A percentile compares a stretch with the other conserved stretches of the same genome.
These are phyloP conservation scores for Thamnophis sirtalis DNA, from an alignment of 2,113 vertebrate genomes.

Conservation along the genomic window DNA sequence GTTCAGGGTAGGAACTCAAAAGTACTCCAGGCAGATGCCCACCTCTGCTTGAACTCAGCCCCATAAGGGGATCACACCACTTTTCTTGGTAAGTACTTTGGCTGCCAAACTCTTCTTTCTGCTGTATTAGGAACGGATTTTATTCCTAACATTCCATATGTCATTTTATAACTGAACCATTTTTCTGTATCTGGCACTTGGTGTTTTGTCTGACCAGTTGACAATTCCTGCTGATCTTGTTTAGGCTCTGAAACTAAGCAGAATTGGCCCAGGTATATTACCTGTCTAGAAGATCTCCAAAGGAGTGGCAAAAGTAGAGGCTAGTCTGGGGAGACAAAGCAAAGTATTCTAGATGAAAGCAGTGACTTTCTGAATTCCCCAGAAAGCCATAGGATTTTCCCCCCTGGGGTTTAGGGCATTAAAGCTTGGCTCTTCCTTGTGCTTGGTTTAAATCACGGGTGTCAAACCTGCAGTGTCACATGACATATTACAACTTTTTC, in stretches of 20 bases:
- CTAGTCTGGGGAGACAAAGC: neutral
- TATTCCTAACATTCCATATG: neutral
- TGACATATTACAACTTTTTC: too few relatives aligned
- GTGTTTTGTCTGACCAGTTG: neutral
- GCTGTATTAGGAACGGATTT: neutral
- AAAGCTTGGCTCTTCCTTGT: neutral
- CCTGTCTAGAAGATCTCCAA: neutral
- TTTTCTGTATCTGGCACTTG: neutral
- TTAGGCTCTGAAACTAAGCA: neutral
- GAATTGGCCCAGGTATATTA: neutral
- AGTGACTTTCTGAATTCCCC: neutral
- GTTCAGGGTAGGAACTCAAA: neutral
- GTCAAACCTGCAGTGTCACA: too few relatives aligned
- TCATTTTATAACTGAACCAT: neutral
- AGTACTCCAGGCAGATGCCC: neutral
- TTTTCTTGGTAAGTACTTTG: neutral
- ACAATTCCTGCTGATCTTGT: neutral
- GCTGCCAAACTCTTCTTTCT: neutral
- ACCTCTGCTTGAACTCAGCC: neutral
- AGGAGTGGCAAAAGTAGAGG: neutral
- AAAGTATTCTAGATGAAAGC: neutral
- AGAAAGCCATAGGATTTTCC: neutral
- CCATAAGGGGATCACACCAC: neutral
- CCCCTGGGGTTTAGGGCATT: neutral
- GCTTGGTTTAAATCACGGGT: neutral